Base-by-base conservation (phyloP, 2,888 invertebrate species). In the Cosmorhoe ocellata region DNA sequence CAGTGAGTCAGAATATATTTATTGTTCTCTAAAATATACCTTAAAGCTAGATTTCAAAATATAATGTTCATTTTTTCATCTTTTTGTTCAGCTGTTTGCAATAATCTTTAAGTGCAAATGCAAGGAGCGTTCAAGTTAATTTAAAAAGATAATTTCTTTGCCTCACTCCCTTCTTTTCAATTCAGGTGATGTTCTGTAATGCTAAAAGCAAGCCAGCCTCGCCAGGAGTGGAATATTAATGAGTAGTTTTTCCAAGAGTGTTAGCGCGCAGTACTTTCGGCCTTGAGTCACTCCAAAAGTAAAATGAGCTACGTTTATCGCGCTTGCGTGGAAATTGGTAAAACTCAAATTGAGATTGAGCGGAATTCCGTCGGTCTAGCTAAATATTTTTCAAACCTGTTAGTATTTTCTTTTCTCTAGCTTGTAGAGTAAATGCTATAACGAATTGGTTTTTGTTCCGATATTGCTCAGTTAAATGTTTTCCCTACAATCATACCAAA, bases 141-240 rank as follows among this genome's bases (percentile, higher is more conserved):
- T 71, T 61, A 59, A 68, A 71, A 77, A 75, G 72, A 69, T 71
- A 71, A 74, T 75, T 76, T 71, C 68, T 67, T 56, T 58, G 72
- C 67, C 71, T 74, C 63, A 61, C 63, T 67, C 58, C 52, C 56
- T 63, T 59, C 62, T 72, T 66, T 71, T 58, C 52, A 69, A 74
- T 71, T 75, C 70, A 68, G 66, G 69, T 72, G 72, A 74, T 71
- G 69, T 66, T 64, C 72, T 67, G 71, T 81, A 77, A 76, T 69
- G 73, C 64, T 74, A 74, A 81, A 69, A 81, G 78, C 78, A 70
- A 70, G 59, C 56, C 62, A 63, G 65, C 61, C 61, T 56, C 56
- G 64, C 41, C 24, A 43, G 30, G 64, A 61, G 67, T 70, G 60
- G 76, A 79, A 84, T 81, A 79, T 81, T 80, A 81, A 84, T 81